Conservation (phyloP, 2,888 invertebrate genomes). For the Drosophila aldrichi region DNA sequence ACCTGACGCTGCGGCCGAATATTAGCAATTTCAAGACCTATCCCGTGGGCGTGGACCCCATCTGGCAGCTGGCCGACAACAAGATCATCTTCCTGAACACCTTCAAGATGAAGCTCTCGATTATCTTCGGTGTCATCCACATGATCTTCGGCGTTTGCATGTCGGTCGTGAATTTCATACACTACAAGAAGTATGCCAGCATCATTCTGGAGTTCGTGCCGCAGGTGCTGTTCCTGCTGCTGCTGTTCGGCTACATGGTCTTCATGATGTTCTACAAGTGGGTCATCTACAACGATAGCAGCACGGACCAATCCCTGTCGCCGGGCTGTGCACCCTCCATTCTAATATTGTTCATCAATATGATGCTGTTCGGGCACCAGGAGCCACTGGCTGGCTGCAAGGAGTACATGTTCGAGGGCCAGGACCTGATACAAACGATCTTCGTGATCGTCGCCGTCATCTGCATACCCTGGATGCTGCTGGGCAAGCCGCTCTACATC, state of each 20-base stretch:
- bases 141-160: constrained; percentile 97
- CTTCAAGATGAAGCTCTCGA: constrained; percentile 98
- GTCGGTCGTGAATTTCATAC: constrained; percentile 91
- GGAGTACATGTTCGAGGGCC: constrained; percentile 89
- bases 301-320: constrained; percentile 71
- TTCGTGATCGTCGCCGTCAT: constrained; percentile 92
- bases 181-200: constrained; percentile 89
- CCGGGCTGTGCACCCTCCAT: constrained; percentile 90
- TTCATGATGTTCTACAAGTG: constrained; percentile 97
- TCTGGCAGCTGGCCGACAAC: constrained; percentile 92
- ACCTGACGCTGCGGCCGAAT: constrained; percentile 82
- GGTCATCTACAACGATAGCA: constrained; percentile 88
- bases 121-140: constrained; percentile 96
- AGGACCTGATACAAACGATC: constrained; percentile 90
- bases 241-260: constrained; percentile 96
- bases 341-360: constrained; percentile 91
- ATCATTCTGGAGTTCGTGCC: constrained; percentile 95
- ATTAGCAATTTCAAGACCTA: constrained; percentile 89
- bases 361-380: constrained; percentile 89
- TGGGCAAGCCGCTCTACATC: constrained; percentile 95
- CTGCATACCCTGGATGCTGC: constrained; percentile 97
- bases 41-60: constrained; percentile 93
- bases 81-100: constrained; percentile 98
- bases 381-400: constrained; percentile 86
- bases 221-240: constrained; percentile 93